phyloP scores from a whole-genome alignment of 2,888 invertebrate genomes.

The Corythucha ciliata region DNA sequence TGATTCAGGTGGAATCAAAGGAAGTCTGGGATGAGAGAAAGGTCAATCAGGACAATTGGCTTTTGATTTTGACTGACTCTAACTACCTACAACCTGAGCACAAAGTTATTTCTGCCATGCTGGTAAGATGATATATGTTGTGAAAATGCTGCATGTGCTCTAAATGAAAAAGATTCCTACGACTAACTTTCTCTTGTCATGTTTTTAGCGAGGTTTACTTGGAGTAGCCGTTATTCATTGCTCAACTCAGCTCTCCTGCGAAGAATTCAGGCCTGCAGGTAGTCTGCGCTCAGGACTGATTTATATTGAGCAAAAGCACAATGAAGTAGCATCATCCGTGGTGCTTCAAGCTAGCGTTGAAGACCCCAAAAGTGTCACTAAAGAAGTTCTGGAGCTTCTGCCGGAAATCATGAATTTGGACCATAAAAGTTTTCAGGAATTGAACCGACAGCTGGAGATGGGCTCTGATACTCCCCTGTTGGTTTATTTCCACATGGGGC shows the following conservation, averaged over 20 bases:
- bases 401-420: conserved; percentile 46
- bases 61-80: conserved; percentile 46
- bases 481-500: conserved; percentile 48
- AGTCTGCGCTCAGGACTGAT: conserved; percentile 26
- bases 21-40: conserved; percentile 41
- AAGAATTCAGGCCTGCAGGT: conserved; percentile 16
- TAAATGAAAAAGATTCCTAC: not conserved
- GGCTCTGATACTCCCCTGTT: conserved; percentile 46
- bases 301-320: conserved; percentile 17
- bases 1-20: conserved; percentile 42
- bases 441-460: conserved; percentile 38
- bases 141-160: too few species aligned
- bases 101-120: conserved; percentile 59
- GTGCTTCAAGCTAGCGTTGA: conserved; percentile 36
- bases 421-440: conserved; percentile 36
- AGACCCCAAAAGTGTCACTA: conserved; percentile 49
- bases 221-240: conserved; percentile 49
- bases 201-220: conserved; percentile 39
- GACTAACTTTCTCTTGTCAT: too few species aligned
- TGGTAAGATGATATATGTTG: too few species aligned
- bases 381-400: conserved; percentile 49
- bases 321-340: conserved; percentile 15
- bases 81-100: too few species aligned
- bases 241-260: conserved; percentile 33
- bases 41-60: conserved; percentile 43